Conservation (phyloP, 2,113 vertebrate genomes). For the Craseonycteris thonglongyai region DNA sequence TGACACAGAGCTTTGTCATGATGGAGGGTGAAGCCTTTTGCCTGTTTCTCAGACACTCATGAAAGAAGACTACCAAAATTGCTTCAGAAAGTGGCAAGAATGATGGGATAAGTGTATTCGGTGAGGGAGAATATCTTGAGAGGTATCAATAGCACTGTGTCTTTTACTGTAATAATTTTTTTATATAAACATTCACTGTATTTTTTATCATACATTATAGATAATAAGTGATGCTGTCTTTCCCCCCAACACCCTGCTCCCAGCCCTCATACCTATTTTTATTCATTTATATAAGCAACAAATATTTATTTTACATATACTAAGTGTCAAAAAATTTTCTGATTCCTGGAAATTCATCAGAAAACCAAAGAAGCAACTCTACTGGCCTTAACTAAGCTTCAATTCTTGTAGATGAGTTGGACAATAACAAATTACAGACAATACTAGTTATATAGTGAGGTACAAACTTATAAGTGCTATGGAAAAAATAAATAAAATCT, state of each 20-base stretch:
- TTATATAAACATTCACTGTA: too few species aligned
- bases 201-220: too few species aligned
- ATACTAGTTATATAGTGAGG: not conserved
- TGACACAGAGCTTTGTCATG: too few species aligned
- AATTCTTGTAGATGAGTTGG: not conserved
- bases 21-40: too few species aligned
- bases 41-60: too few species aligned
- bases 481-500: not conserved
- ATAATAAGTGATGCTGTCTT: not conserved
- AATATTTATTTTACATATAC: not conserved
- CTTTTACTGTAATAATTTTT: too few species aligned
- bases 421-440: not conserved
- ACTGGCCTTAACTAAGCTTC: not conserved
- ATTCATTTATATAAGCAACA: not conserved
- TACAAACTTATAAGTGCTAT: not conserved
- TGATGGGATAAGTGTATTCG: too few species aligned
- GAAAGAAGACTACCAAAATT: too few species aligned
- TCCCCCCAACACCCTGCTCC: not conserved
- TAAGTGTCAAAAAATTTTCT: not conserved
- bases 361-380: not conserved
- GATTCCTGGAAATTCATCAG: not conserved
- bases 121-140: too few species aligned
- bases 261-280: not conserved
- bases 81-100: too few species aligned
- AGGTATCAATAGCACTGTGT: too few species aligned